Base-by-base conservation (phyloP, 2,888 invertebrate species). In the Acronicta alni region DNA sequence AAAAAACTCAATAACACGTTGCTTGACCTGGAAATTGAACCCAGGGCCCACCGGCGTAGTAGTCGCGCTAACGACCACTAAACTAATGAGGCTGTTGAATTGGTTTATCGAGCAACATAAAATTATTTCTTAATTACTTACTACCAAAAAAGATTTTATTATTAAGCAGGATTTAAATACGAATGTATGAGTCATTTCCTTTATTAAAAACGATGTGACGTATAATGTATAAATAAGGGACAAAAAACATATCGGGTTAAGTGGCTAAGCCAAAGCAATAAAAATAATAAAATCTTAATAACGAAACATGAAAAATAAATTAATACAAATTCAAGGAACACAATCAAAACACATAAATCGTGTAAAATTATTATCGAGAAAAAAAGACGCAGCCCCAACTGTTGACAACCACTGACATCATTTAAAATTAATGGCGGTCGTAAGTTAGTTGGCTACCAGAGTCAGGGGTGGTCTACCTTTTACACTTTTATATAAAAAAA, bases 381-480 rank as follows among this genome's bases (percentile, higher is more conserved):
- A 85, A 83, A 86, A 85, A 84, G 80, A 84, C 81, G 84, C 82
- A 81, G 77, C 63, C 75, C 85, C 83, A 90, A 89, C 90, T 91
- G 93, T 93, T 92, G 93, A 93, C 93, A 92, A 89, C 81, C 77
- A 74, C 90, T 91, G 91, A 87, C 88, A 89, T 86, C 88, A 81
- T 87, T 86, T 88, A 86, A 88, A 91, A 93, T 93, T 91, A 92
- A 93, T 92, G 89, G 79, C 89, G 89, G 89, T 88, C 87, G 85
- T 86, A 82, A 83, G 81, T 85, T 88, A 88, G 83, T 82, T 79
- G 75, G 92, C 92, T 92, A 91, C 93, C 89, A 89, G 82, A 88
- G 86, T 86, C 92, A 89, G 88, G 89, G 92, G 92, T 92, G 92
- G 93, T 88, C 93, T 79, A 90, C 90, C 89, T 87, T 90, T 89